Evolutionary conservation across 2,113 vertebrate species (phyloP).

Genomic region (Dasypus novemcinctus): DNA sequence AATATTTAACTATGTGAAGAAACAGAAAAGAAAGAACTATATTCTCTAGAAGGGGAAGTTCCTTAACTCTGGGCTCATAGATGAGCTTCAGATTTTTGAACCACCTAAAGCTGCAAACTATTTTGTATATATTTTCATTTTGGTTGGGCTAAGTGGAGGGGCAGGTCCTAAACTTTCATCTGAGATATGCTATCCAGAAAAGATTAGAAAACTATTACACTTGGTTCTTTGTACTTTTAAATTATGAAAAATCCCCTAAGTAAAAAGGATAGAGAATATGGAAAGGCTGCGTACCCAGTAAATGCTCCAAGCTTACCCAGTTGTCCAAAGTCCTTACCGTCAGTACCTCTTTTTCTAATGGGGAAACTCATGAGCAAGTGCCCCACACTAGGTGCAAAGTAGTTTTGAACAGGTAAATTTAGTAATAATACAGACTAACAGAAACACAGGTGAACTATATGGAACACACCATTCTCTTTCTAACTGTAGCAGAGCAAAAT

Average conservation of each 20-base stretch:
- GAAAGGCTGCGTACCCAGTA: background rate
- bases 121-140: background rate
- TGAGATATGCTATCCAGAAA: background rate
- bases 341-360: background rate
- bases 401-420: background rate
- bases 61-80: background rate
- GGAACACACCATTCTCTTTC: background rate
- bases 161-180: background rate
- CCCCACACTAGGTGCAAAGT: background rate
- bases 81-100: background rate
- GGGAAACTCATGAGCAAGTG: background rate
- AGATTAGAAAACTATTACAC: background rate
- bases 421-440: background rate
- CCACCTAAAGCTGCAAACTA: background rate
- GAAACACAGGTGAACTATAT: background rate
- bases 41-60: background rate
- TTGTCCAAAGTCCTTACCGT: background rate
- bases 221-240: conserved; percentile 1
- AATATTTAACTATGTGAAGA: background rate
- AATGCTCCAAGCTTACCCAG: background rate
- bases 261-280: background rate
- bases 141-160: background rate
- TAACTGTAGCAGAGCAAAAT: background rate
- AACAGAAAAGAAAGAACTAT: background rate
- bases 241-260: background rate